These are phyloP conservation scores for Acleris emargana DNA, from an alignment of 2,888 invertebrate genomes.

Conservation along the genomic window DNA sequence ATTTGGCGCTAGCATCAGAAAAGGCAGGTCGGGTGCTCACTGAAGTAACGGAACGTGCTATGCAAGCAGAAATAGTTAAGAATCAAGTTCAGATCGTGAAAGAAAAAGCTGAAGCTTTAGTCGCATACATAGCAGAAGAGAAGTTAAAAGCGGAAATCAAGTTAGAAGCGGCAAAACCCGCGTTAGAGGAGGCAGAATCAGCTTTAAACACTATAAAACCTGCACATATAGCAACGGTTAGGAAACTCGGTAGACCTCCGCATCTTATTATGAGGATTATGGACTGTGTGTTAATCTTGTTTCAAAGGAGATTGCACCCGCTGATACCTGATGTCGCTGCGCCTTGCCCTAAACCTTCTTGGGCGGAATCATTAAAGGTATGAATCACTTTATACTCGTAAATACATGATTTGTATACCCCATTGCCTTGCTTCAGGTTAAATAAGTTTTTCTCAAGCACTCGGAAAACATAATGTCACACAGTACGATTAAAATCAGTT, in stretches of 20 bases:
- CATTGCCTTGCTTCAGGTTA: too few species aligned
- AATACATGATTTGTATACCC: too few species aligned
- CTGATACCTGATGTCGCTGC: conserved; percentile 91
- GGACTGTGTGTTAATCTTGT: conserved; percentile 97
- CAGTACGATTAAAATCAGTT: too few species aligned
- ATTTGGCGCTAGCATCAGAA: conserved; percentile 95
- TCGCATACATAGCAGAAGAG: conserved; percentile 93
- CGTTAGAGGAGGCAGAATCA: conserved; percentile 96
- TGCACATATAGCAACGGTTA: conserved; percentile 96
- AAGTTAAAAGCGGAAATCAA: conserved; percentile 96
- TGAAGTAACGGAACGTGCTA: conserved; percentile 96
- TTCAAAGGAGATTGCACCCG: conserved; percentile 94
- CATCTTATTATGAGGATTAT: conserved; percentile 99
- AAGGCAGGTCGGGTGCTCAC: conserved; percentile 94
- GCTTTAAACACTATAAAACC: conserved; percentile 98
- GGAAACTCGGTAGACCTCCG: conserved; percentile 97
- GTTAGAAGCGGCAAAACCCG: conserved; percentile 97
- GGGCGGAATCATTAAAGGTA: conserved; percentile 97
- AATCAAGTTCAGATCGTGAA: conserved; percentile 98
- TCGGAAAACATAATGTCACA: too few species aligned
- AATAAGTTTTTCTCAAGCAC: too few species aligned
- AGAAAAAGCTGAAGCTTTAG: conserved; percentile 96
- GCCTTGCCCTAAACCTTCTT: conserved; percentile 96
- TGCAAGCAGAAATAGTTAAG: conserved; percentile 97
- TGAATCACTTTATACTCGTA: too few species aligned